Evolutionary conservation across 2,113 vertebrate genomes (phyloP), one percentile per base, ranked within the genome.

Genomic region (Coturnix japonica): DNA sequence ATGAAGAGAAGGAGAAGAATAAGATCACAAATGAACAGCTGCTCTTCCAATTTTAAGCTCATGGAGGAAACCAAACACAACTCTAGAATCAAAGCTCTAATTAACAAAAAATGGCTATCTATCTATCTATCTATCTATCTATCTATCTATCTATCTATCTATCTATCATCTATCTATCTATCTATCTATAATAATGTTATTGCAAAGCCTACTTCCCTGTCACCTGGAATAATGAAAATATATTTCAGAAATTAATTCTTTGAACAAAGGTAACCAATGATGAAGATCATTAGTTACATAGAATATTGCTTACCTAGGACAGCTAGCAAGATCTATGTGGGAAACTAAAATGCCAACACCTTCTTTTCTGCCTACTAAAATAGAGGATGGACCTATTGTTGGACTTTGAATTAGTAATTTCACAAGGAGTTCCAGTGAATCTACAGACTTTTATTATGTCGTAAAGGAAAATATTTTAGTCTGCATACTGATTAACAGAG

Each of bases 281-380:
- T 69, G 47, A 79, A 73, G 49, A 31, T 30, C 11, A 28, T 53
- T 53, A 28, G 26, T 53, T 28, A 53, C 14, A 28, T 28, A 9
- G 51, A 26, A 53, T 53, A 53, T 53, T 28, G 51, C 9, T 51
- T 53, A 53, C 26, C 28, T 16, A 65, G 44, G 23, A 80, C 1
- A 25, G 6, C 3, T 20, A 70, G 14, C 0, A 0, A 14, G 15
- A 3, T 35, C 6, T 70, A 2, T 37, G 35, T 53, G 30, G 54
- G 56, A n/a, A 59, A 33, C 1, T 49, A 60, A 66, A 72, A 79
- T 19, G 14, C 46, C 5, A 72, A 63, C 46, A 39, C 5, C 2
- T 6, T 1, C 41, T 35, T 46, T 75, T 51, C 31, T 69, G 4
- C 9, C 30, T 28, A 14, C 39, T 47, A 73, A 79, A 65, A 56